Evolutionary conservation across 2,113 vertebrate species (phyloP), one percentile per base, ranked within the genome.

Genomic region (Istiophorus platypterus): DNA sequence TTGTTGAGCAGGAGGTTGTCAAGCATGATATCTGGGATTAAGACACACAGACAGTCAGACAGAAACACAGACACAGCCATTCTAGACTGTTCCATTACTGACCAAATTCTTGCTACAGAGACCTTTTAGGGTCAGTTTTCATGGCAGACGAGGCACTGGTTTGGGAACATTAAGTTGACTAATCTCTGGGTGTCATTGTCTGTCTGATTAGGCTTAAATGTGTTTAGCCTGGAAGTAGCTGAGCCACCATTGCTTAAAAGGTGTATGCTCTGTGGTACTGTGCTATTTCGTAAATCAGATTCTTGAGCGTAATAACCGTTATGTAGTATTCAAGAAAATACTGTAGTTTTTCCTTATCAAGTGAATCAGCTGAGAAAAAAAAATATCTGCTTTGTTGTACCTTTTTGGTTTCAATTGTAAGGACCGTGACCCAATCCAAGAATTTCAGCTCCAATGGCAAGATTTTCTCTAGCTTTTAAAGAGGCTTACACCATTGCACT

Each of bases 401-500:
- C 2, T 51, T 67, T 70, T 64, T 67, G 24, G 5, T 63, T 78
- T 66, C 26, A 63, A 1, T 62, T 41, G n/a, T 75, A 11, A 71
- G 49, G 42, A 39, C 61, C 20, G 31, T 72, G 52, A 61, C 67
- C 70, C 58, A 80, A 70, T 61, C 59, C 41, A 72, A 77, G 71
- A 67, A 17, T 83, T 75, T 81, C 24, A 45, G 20, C 18, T 73
- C 61, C 58, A 80, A 76, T 39, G 42, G 63, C 68, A 31, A 68
- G 90, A 86, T 92, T 90, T 92, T 78, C 10, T 87, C n/a, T 85
- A 64, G 72, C 86, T 89, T 89, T 87, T 81, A 85, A 90, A 91
- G 81, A 88, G 62, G 86, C 85, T 90, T 86, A 90, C 8, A 14
- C 9, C 22, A 42, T 6, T 18, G 26, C 49, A 17, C 18, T 73